Percentiles rank a stretch among this genome's conserved stretches.
Conservation (phyloP, 2,113 vertebrate genomes). For the Cyprinodon variegatus region DNA sequence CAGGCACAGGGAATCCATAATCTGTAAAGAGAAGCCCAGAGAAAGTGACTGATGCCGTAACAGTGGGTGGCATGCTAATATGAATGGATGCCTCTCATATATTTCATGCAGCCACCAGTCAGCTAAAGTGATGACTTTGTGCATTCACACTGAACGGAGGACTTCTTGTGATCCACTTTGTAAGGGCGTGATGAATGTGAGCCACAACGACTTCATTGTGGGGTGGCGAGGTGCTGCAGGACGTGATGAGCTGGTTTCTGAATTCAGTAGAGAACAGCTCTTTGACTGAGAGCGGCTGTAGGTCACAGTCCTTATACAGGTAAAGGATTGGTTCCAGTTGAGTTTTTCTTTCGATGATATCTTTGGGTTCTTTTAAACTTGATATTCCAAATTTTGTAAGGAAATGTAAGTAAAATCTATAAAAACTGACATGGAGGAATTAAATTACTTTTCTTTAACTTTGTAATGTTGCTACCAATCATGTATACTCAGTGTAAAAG, state of each 20-base stretch:
- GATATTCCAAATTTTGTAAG: background rate
- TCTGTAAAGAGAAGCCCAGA: constrained; percentile 37
- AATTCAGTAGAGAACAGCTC: constrained; percentile 21
- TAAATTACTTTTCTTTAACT: background rate
- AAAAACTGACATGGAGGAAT: background rate
- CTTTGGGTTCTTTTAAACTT: background rate
- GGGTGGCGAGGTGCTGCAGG: constrained; percentile 5
- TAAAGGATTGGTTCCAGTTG: constrained; percentile 2
- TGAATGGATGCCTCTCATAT: constrained; percentile 72
- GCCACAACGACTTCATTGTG: constrained; percentile 48
- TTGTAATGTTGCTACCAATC: background rate
- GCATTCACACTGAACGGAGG: constrained; percentile 52
- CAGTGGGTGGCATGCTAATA: constrained; percentile 61
- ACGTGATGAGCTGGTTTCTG: constrained; percentile 31
- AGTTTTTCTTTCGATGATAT: background rate
- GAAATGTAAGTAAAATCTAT: background rate
- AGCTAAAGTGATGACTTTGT: constrained; percentile 64
- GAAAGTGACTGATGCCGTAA: constrained; percentile 57
- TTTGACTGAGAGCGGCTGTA: constrained; percentile 16
- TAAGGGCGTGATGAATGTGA: constrained; percentile 64
- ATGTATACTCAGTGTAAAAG: background rate
- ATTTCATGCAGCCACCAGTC: constrained; percentile 47
- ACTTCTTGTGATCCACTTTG: constrained; percentile 62
- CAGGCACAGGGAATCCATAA: constrained; percentile 55
- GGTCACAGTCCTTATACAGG: background rate